Evolutionary conservation across 2,888 invertebrate species (phyloP).

Genomic region (Agrilus mali): DNA sequence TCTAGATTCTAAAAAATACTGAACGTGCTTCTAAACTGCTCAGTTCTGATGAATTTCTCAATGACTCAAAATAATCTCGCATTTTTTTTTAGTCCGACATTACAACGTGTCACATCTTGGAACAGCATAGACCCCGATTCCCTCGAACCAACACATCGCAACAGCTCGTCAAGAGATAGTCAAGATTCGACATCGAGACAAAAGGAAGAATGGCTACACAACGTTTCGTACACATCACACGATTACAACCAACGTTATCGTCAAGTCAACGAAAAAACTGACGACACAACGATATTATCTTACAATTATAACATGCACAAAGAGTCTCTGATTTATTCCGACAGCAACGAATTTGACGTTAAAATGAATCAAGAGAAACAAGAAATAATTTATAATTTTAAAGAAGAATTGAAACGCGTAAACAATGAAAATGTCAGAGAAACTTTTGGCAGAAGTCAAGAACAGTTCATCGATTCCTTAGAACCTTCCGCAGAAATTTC

Average conservation of each 20-base stretch:
- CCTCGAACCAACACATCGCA: constrained; percentile 20
- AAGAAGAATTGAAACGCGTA: neutral
- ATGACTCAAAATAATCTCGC: too few species aligned
- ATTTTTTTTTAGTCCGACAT: too few species aligned
- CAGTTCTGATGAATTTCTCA: too few species aligned
- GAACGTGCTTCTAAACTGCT: too few species aligned
- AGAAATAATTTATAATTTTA: too few species aligned
- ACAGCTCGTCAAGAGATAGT: neutral
- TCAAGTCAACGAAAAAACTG: too few species aligned
- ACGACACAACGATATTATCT: too few species aligned
- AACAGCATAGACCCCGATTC: constrained; percentile 31
- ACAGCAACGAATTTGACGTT: too few species aligned
- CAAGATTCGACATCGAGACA: neutral
- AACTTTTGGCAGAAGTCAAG: constrained; percentile 11
- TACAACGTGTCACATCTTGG: constrained; percentile 1
- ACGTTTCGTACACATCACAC: constrained; percentile 16
- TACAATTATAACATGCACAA: too few species aligned
- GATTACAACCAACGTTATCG: constrained; percentile 6
- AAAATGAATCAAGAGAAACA: too few species aligned
- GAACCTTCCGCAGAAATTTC: constrained; percentile 16
- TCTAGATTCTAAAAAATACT: too few species aligned
- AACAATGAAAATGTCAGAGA: neutral
- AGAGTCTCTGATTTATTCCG: too few species aligned
- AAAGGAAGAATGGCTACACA: constrained; percentile 10
- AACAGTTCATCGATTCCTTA: constrained; percentile 23